These are phyloP conservation scores for Felis chaus DNA, from an alignment of 2,113 vertebrate genomes.

Conservation along the genomic window DNA sequence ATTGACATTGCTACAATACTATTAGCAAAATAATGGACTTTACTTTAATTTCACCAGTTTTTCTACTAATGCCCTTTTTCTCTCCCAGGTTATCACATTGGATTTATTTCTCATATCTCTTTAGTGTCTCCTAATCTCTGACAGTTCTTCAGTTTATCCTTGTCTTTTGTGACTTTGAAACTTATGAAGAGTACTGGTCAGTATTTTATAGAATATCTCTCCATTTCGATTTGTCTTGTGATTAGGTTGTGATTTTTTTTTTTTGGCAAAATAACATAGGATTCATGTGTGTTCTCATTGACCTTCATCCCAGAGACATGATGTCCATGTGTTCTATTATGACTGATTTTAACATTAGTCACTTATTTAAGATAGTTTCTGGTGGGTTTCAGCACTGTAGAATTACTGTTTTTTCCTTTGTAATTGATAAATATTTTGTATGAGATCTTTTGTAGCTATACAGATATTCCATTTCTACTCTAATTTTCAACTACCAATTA, in stretches of 20 bases:
- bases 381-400: neutral
- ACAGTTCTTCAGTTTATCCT: neutral
- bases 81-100: neutral
- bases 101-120: neutral
- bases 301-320: neutral
- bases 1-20: neutral
- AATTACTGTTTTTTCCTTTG: neutral
- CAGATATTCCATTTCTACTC: neutral
- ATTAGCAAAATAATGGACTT: neutral
- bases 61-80: neutral
- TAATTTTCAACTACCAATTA: neutral
- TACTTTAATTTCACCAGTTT: neutral
- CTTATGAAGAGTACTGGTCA: neutral
- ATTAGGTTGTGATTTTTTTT: neutral
- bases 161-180: neutral
- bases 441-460: neutral
- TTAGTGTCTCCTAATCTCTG: neutral
- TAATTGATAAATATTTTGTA: neutral
- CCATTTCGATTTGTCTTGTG: neutral
- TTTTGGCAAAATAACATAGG: neutral
- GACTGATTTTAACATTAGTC: neutral
- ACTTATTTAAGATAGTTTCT: neutral
- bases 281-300: neutral
- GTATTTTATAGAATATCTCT: neutral
- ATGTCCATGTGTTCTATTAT: neutral